Conservation (phyloP, 2,113 vertebrate species). For the Hippocampus zosterae region DNA sequence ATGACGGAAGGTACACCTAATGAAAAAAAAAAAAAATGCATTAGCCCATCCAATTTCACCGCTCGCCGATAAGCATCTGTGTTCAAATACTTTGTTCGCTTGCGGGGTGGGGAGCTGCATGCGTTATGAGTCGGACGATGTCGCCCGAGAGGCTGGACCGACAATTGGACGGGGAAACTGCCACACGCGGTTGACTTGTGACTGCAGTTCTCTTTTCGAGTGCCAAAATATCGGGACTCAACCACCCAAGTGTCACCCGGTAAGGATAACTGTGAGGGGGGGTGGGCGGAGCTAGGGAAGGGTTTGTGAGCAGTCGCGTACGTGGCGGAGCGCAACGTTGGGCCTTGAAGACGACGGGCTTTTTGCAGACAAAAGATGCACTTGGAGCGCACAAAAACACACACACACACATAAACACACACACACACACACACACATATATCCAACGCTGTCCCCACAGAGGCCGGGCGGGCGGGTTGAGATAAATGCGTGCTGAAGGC, state of each 20-base stretch:
- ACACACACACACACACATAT: slow-evolving; percentile 1
- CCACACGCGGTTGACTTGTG: not conserved
- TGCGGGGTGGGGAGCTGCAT: slow-evolving; percentile 29
- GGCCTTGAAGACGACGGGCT: slow-evolving; percentile 27
- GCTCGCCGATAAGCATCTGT: slow-evolving; percentile 58
- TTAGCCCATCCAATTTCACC: slow-evolving; percentile 53
- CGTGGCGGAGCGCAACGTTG: slow-evolving; percentile 38
- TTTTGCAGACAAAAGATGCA: slow-evolving; percentile 47
- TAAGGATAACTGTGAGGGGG: too few species aligned
- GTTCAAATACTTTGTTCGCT: slow-evolving; percentile 47
- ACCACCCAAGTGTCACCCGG: slow-evolving; percentile 8
- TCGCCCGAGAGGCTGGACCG: slow-evolving; percentile 25
- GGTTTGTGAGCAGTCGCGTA: not conserved
- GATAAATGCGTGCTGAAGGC: slow-evolving; percentile 56
- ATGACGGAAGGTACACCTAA: slow-evolving; percentile 23
- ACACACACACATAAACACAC: slow-evolving; percentile 11
- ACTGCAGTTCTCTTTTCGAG: not conserved
- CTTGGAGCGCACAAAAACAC: slow-evolving; percentile 13
- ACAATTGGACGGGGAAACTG: slow-evolving; percentile 4
- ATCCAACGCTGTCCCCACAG: slow-evolving; percentile 51
- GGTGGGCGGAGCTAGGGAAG: not conserved
- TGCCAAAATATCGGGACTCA: too few species aligned
- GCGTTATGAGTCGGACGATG: slow-evolving; percentile 53
- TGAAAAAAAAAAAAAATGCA: slow-evolving; percentile 38
- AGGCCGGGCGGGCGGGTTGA: slow-evolving; percentile 39